Conservation (phyloP, 2,888 invertebrate species). For the Baccha elongata region DNA sequence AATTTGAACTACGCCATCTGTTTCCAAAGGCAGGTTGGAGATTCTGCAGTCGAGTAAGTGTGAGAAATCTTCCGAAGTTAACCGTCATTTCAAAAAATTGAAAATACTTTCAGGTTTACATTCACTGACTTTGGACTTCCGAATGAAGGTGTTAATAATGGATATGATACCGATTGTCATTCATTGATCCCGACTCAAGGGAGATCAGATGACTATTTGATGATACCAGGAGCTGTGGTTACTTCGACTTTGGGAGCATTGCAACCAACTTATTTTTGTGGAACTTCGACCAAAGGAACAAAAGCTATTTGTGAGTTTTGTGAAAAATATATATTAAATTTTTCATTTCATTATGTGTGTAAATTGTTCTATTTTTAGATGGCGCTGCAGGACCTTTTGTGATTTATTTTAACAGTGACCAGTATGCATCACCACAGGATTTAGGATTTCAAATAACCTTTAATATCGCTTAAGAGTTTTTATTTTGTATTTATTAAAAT, state of each 20-base stretch:
- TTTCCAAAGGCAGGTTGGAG: conserved; percentile 82
- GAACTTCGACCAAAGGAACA: conserved; percentile 76
- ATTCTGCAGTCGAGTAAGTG: conserved; percentile 78
- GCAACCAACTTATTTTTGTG: conserved; percentile 81
- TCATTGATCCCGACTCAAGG: conserved; percentile 83
- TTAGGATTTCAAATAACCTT: conserved; percentile 79
- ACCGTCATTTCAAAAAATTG: neutral
- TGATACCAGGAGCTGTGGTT: conserved; percentile 84
- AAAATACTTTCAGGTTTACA: conserved; percentile 10
- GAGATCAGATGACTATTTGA: conserved; percentile 83
- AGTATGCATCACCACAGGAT: conserved; percentile 79
- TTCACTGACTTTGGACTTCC: conserved; percentile 68
- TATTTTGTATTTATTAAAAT: no score
- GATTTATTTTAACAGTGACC: conserved; percentile 85
- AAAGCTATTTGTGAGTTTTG: conserved; percentile 75
- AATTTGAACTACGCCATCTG: conserved; percentile 86
- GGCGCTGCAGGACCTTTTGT: conserved; percentile 85
- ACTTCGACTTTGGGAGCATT: conserved; percentile 78
- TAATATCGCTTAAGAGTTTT: conserved; percentile 71
- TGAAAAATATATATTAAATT: neutral
- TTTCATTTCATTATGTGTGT: conserved; percentile 27
- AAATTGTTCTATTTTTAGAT: conserved; percentile 81
- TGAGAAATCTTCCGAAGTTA: neutral
- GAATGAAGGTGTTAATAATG: conserved; percentile 73
- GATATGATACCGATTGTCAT: conserved; percentile 84